Percentiles rank a stretch among this genome's conserved stretches.
Conservation (phyloP, 1,140 invertebrate species). For the Pemphigus obesinymphae region DNA sequence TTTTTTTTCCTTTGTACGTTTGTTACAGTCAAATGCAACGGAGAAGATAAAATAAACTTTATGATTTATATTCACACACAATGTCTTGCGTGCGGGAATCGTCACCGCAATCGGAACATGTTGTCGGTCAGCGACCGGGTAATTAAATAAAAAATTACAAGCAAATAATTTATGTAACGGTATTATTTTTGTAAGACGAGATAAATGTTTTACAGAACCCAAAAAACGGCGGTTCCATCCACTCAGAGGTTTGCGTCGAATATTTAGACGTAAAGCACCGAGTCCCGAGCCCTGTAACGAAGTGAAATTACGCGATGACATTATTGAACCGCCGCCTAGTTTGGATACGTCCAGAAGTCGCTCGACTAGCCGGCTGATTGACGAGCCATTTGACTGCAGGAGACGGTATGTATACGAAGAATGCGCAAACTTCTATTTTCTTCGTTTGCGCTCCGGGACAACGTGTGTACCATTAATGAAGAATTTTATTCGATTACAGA, state of each 20-base stretch:
- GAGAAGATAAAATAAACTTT: neutral
- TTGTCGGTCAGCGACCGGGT: slow-evolving; percentile 20
- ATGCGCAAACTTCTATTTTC: neutral
- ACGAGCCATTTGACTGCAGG: slow-evolving; percentile 13
- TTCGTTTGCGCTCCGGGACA: neutral
- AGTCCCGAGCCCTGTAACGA: slow-evolving; percentile 48
- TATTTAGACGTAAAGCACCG: slow-evolving; percentile 60
- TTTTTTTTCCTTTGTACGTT: no score
- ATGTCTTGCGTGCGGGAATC: slow-evolving; percentile 55
- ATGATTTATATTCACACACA: slow-evolving; percentile 37
- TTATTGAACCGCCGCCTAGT: neutral
- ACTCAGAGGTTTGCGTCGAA: slow-evolving; percentile 62
- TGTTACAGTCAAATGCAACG: neutral
- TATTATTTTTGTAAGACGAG: neutral
- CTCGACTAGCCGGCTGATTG: slow-evolving; percentile 42
- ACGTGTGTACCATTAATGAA: slow-evolving; percentile 5
- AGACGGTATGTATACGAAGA: slow-evolving; percentile 22
- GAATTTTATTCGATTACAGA: slow-evolving; percentile 35
- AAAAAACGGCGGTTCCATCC: slow-evolving; percentile 63
- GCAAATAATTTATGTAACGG: neutral
- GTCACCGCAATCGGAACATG: slow-evolving; percentile 48
- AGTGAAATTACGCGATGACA: slow-evolving; percentile 49
- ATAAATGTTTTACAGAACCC: slow-evolving; percentile 53
- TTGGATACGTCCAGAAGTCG: slow-evolving; percentile 41
- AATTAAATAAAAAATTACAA: neutral